Evolutionary conservation across 2,113 vertebrate species (phyloP), one percentile per base, ranked within the genome.

Genomic region (Psammodynastes pulverulentus): DNA sequence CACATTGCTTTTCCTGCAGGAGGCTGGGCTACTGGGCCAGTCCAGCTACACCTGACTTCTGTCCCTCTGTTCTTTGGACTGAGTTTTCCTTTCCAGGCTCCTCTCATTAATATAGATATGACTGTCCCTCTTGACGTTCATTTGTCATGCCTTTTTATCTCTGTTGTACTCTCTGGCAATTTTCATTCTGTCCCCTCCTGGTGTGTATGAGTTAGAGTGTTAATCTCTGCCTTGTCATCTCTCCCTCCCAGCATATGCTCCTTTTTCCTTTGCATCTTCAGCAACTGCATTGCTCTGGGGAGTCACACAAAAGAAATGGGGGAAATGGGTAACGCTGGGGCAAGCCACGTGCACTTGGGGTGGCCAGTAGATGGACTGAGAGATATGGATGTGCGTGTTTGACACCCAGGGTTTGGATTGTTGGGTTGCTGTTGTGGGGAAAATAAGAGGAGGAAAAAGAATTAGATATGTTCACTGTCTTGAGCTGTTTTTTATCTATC

Each of bases 81-180:
- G 49, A 79, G 58, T 45, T 79, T 88, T 86, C 51, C 54, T 62
- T 91, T 45, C 86, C 58, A 34, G 79, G 86, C 86, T 79, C 43
- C 48, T n/a, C 46, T 92, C 91, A 92, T 92, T 92, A 92, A 92
- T 88, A 92, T 88, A 92, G 48, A 92, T 92, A 53, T 19, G 48
- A 46, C 91, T 88, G 29, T 72, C 34, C 26, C 86, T 53, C 91
- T 79, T 79, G 58, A 88, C 86, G 84, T 88, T 92, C 58, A 88
- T 92, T 92, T 88, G 58, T 53, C 86, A 88, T 92, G 91, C 86
- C 86, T 88, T 92, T 88, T 88, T 72, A 88, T 88, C 91, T 88
- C 91, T 23, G 54, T 88, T 88, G 39, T 53, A 79, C 86, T 92
- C 58, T 88, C 58, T 92, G 58, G 62, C 86, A 88, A 79, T 88